These are phyloP conservation scores for Neostethus bicornis DNA, from an alignment of 2,797 vertebrate species.

Conservation along the genomic window DNA sequence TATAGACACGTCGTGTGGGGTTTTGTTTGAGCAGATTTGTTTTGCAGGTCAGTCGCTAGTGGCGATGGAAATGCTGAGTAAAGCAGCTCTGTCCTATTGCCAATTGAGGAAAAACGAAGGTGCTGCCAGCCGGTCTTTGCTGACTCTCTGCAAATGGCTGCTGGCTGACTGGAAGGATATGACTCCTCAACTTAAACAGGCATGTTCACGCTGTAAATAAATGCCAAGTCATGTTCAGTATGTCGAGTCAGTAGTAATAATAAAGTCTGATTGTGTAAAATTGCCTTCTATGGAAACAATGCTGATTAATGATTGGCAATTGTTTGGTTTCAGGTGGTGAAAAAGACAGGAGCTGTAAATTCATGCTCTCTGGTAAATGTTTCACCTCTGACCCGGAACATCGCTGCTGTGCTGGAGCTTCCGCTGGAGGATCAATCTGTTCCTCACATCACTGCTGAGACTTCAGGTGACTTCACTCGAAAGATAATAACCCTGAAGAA, in stretches of 20 bases:
- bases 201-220: slow-evolving; percentile 13
- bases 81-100: slow-evolving; percentile 92
- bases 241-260: too few relatives aligned
- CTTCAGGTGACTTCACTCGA: slow-evolving; percentile 81
- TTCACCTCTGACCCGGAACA: slow-evolving; percentile 73
- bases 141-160: slow-evolving; percentile 96
- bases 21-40: background rate
- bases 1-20: too few relatives aligned
- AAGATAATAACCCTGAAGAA: too few relatives aligned
- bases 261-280: too few relatives aligned
- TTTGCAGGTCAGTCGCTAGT: slow-evolving; percentile 88
- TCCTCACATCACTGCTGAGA: slow-evolving; percentile 76
- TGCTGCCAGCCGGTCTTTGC: slow-evolving; percentile 92
- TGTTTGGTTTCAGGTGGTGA: slow-evolving; percentile 73
- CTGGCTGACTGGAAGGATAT: slow-evolving; percentile 98
- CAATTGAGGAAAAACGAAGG: slow-evolving; percentile 91
- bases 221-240: background rate
- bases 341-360: slow-evolving; percentile 62
- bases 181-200: slow-evolving; percentile 93
- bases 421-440: slow-evolving; percentile 78
- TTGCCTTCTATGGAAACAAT: too few relatives aligned
- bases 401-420: slow-evolving; percentile 77
- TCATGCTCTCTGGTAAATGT: slow-evolving; percentile 45
- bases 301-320: background rate
- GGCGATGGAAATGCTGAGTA: slow-evolving; percentile 98